A percentile compares a stretch with the other conserved stretches of the same genome.
These are phyloP conservation scores for Plebejus argus DNA, from an alignment of 2,888 invertebrate species.

Conservation along the genomic window DNA sequence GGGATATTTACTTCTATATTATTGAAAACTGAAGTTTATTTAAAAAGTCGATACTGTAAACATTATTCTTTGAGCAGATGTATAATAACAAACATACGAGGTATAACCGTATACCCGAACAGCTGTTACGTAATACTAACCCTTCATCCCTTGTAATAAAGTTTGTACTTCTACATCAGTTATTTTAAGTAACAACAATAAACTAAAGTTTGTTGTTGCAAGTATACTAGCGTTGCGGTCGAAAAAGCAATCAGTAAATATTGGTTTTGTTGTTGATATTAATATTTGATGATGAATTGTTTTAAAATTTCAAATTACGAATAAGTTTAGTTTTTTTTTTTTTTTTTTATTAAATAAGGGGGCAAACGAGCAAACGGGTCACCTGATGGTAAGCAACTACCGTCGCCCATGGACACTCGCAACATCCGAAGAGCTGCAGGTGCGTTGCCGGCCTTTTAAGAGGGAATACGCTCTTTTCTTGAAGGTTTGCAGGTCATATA, in stretches of 20 bases:
- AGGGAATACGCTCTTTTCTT: too few relatives aligned
- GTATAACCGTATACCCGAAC: not conserved
- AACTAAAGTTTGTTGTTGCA: constrained; percentile 39
- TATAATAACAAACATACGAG: not conserved
- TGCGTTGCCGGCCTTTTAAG: too few relatives aligned
- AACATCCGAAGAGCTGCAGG: too few relatives aligned
- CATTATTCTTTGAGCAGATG: constrained; percentile 1
- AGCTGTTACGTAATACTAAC: not conserved
- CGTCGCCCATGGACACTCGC: too few relatives aligned
- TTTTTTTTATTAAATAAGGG: too few relatives aligned
- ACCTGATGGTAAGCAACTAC: too few relatives aligned
- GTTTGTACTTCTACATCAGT: constrained; percentile 32
- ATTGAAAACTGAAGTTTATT: constrained; percentile 5
- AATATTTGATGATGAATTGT: not conserved
- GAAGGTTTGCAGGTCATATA: too few relatives aligned
- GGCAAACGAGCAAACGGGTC: too few relatives aligned
- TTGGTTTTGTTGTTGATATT: not conserved
- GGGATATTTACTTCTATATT: not conserved
- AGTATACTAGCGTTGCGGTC: not conserved
- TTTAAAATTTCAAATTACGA: not conserved
- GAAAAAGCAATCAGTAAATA: constrained; percentile 24
- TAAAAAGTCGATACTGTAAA: not conserved
- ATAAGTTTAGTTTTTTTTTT: too few relatives aligned
- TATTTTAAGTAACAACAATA: constrained; percentile 49
- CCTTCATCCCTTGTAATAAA: constrained; percentile 30